Percentiles rank a stretch among this genome's conserved stretches.
phyloP scores from a whole-genome alignment of 1,140 invertebrate genomes.

The Dendrolimus punctatus region DNA sequence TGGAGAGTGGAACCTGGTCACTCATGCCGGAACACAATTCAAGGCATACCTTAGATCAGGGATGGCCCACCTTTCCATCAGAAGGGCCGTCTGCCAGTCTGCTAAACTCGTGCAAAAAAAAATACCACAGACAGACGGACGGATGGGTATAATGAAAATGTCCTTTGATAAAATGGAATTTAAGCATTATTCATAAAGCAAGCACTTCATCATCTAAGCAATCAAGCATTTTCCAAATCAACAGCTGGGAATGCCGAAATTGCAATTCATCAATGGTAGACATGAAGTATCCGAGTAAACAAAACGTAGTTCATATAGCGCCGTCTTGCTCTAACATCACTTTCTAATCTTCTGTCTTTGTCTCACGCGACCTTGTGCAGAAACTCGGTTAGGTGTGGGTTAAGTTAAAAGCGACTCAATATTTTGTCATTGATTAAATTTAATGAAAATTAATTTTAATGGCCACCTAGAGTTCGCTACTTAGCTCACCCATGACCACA shows the following conservation, averaged over 20 bases:
- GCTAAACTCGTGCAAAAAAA: too few relatives aligned
- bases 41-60: too few relatives aligned
- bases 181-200: too few relatives aligned
- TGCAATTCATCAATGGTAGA: not conserved
- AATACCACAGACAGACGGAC: too few relatives aligned
- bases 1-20: too few relatives aligned
- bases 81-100: too few relatives aligned
- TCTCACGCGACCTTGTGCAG: slow-evolving; percentile 14
- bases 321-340: slow-evolving; percentile 12
- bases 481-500: slow-evolving; percentile 5
- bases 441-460: not conserved
- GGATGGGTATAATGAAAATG: too few relatives aligned
- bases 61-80: too few relatives aligned
- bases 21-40: too few relatives aligned
- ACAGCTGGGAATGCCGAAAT: not conserved
- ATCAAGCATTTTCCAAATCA: too few relatives aligned
- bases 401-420: slow-evolving; percentile 4
- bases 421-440: not conserved
- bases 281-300: slow-evolving; percentile 1
- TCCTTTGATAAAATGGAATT: too few relatives aligned
- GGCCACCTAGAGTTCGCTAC: not conserved
- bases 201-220: too few relatives aligned
- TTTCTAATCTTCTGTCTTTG: slow-evolving; percentile 16
- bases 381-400: slow-evolving; percentile 11
- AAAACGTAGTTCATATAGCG: slow-evolving; percentile 10